Evolutionary conservation across 2,113 vertebrate genomes (phyloP), one percentile per base, ranked within the genome.

Genomic region (Marmota monax): DNA sequence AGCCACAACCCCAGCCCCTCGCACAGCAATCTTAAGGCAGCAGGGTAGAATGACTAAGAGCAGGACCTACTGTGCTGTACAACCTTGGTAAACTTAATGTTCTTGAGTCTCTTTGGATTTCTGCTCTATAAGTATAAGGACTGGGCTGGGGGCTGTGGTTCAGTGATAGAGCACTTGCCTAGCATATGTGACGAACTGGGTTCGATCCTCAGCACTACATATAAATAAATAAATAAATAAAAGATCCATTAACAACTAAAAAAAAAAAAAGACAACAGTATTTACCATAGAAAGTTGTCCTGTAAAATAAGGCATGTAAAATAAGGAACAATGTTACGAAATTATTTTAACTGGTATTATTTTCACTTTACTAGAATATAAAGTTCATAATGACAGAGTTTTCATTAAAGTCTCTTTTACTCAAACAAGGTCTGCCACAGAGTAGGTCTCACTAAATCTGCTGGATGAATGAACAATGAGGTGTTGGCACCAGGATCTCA

Each of bases 301-400:
- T 48, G 11, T 76, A 96, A 82, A 77, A 77, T 1, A 74, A 92
- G 82, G 85, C 63, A 91, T 2, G 29, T 51, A 70, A 94, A 92
- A 61, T 17, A 74, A 4, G 73, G 1, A 77, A 76, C 27, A 89
- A 58, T 23, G 42, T n/a, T 86, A 80, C 11, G 53, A 72, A 94
- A 53, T 5, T 86, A 27, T 73, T 84, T 56, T 77, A 79, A 32
- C 12, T 80, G 18, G 77, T 92, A 63, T 45, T 84, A 84, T 85
- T 80, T 90, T 94, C 86, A 83, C 42, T 74, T 92, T 23, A 58
- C 34, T 83, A 72, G 27, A 84, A 92, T 78, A 25, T 39, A 18
- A 90, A 84, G 27, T 74, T 96, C 39, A 51, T 25, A 65, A 58
- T 20, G 34, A 39, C 53, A 69, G 16, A 17, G 32, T 53, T 76